These are phyloP conservation scores for Corapipo altera DNA, from an alignment of 2,113 vertebrate species.

Conservation along the genomic window DNA sequence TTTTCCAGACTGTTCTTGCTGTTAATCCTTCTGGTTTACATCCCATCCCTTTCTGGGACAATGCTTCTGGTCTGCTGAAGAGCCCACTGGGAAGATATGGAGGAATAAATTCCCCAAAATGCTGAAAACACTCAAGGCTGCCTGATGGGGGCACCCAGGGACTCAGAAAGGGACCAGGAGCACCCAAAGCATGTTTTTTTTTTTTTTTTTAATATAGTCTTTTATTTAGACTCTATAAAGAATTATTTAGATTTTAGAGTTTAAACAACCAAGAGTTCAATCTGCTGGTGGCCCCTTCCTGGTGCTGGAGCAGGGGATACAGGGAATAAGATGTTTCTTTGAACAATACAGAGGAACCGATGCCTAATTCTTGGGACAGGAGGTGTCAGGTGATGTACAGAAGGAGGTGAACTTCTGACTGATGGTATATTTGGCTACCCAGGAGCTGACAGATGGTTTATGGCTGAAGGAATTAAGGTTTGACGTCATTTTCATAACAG, in stretches of 20 bases:
- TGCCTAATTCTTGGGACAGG: not conserved
- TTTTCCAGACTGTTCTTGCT: not conserved
- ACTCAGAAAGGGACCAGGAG: not conserved
- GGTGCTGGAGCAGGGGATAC: not conserved
- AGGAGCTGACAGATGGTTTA: slow-evolving; percentile 2
- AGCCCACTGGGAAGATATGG: not conserved
- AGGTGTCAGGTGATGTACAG: not conserved
- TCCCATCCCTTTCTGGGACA: not conserved
- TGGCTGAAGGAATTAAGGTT: not conserved
- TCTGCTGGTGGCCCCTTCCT: not conserved
- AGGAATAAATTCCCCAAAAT: not conserved
- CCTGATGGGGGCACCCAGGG: not conserved
- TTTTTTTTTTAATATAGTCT: not conserved
- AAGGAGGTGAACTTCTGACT: not conserved
- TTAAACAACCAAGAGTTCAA: not conserved
- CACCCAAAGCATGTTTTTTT: not conserved
- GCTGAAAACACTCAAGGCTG: not conserved
- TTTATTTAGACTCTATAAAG: not conserved
- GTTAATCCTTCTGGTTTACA: not conserved
- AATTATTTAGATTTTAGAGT: not conserved
- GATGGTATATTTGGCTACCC: not conserved
- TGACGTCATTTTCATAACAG: not conserved
- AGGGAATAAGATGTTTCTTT: not conserved
- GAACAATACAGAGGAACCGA: not conserved
- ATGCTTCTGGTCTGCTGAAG: not conserved